Base-by-base conservation (phyloP, 2,113 vertebrate genomes). In the Gasterosteus aculeatus region DNA sequence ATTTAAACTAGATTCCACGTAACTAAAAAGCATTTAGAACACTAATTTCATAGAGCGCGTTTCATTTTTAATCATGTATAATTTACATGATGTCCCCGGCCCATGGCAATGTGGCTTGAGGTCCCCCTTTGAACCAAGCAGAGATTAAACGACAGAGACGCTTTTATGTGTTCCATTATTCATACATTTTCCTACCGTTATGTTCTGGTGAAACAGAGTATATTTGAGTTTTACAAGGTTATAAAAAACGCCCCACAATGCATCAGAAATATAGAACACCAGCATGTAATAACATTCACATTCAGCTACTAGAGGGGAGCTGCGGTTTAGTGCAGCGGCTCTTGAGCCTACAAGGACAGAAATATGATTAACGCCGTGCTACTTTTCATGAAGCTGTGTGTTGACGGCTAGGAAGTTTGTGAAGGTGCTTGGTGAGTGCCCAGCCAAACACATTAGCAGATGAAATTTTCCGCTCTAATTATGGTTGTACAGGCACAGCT, bases 391-490 rank as follows among this genome's bases (percentile, higher is more conserved):
- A 83, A 82, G 87, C 85, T 38, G 67, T 59, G 80, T 60, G 62
- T 77, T 38, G 14, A 63, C 19, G 59, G 71, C 56, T 73, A 78
- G 62, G 80, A 87, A 84, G 79, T 41, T 44, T 62, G 79, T 76
- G 61, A 59, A 62, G 46, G 56, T 72, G 76, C 86, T 63, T 46
- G 46, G 65, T 56, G 80, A 83, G 82, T 75, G 81, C 82, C 80
- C 51, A 46, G 74, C 83, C 82, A 86, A 86, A 90, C 84, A 86
- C 84, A 90, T 87, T 87, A 90, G 81, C 22, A 67, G 87, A 89
- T 82, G 77, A 87, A 84, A 83, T 80, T 69, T 86, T 89, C 82
- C 57, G 80, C 84, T 80, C 81, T 83, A 86, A 89, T 87, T 87
- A 76, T 59, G 53, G 22, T 49, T 26, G 75, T 62, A 81, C 81